Conservation (phyloP, 35 echinoderm and acorn worm genomes). For the Heliocidaris erythrogramma region DNA sequence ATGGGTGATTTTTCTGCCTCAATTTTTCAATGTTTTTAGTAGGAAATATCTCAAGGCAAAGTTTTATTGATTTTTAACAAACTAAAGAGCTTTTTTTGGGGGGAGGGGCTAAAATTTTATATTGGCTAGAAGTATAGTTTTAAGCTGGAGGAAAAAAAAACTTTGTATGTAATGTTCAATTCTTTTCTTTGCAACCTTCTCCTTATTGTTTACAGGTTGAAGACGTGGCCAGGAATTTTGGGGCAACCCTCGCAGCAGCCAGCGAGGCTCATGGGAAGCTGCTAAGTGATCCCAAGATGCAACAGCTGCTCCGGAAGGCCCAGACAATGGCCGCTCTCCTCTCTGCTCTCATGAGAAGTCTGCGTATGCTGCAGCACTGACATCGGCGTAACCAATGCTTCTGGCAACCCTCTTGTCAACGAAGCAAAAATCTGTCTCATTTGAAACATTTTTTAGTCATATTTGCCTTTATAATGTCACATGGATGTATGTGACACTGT, state of each 20-base stretch:
- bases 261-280: slow-evolving; percentile 80
- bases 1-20: not conserved
- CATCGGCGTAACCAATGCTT: not conserved
- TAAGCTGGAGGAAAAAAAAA: too few relatives aligned
- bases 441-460: not conserved
- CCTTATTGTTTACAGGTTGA: slow-evolving; percentile 53
- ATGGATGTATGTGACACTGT: not conserved
- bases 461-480: not conserved
- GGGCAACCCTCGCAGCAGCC: slow-evolving; percentile 61
- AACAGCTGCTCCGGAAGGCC: slow-evolving; percentile 82
- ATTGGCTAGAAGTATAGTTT: too few relatives aligned
- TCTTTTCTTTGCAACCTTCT: too few relatives aligned
- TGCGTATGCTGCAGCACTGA: slow-evolving; percentile 88
- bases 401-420: not conserved
- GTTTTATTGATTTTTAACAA: too few relatives aligned
- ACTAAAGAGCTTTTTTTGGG: too few relatives aligned
- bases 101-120: too few relatives aligned
- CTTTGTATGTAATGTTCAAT: too few relatives aligned
- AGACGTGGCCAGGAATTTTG: slow-evolving; percentile 89
- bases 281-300: slow-evolving; percentile 71
- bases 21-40: not conserved
- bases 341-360: slow-evolving; percentile 90
- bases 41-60: not conserved
- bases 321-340: slow-evolving; percentile 94
- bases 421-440: not conserved